A percentile compares a stretch with the other conserved stretches of the same genome.
These are phyloP conservation scores for Masticophis lateralis DNA, from an alignment of 2,797 vertebrate species.

Conservation along the genomic window DNA sequence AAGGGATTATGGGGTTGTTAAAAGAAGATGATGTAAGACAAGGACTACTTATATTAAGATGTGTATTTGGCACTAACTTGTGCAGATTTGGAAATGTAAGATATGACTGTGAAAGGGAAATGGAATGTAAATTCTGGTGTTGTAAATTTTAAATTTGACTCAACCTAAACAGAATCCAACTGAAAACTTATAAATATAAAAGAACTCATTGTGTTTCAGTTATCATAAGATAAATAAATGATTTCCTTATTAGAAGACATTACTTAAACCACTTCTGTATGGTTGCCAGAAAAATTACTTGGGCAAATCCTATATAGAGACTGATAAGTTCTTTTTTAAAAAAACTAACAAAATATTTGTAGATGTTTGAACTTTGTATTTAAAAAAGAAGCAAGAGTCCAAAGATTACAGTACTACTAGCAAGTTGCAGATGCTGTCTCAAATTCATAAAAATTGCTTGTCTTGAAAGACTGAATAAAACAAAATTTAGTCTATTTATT, in stretches of 20 bases:
- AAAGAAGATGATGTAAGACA: too few relatives aligned
- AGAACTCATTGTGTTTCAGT: not conserved
- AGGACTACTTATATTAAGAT: not conserved
- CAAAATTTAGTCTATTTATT: not conserved
- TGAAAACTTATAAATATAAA: not conserved
- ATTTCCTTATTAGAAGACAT: not conserved
- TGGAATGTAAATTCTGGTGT: not conserved
- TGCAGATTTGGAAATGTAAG: not conserved
- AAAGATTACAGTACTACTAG: not conserved
- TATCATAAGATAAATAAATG: not conserved
- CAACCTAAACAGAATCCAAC: not conserved
- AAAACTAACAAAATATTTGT: not conserved
- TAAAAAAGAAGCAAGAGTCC: not conserved
- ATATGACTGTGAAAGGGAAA: not conserved
- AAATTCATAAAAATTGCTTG: conserved; percentile 2
- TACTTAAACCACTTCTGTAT: not conserved
- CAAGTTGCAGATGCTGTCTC: not conserved
- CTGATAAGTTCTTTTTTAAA: not conserved
- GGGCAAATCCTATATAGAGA: not conserved
- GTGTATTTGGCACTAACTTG: not conserved
- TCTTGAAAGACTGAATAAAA: conserved; percentile 10
- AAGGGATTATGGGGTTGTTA: too few relatives aligned
- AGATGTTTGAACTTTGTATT: not conserved
- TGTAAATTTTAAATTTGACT: not conserved
- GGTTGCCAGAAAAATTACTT: not conserved